A percentile compares a stretch with the other conserved stretches of the same genome.
phyloP scores from a whole-genome alignment of 2,113 vertebrate species.

The Illadopsis cleaveri region DNA sequence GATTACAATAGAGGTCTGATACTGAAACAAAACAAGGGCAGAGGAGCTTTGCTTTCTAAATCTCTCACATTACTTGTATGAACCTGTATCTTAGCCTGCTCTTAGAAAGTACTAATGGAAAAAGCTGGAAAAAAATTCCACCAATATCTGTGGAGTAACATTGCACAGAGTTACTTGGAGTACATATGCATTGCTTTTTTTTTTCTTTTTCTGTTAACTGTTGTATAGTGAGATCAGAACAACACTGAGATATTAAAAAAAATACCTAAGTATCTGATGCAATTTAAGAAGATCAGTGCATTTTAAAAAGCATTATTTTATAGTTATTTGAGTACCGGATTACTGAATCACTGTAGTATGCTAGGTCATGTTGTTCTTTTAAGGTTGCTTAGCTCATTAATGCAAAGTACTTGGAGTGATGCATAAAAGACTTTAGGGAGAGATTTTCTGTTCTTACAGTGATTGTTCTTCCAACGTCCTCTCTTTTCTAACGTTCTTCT shows the following conservation, averaged over 20 bases:
- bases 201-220: neutral
- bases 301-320: conserved; percentile 12
- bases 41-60: neutral
- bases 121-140: neutral
- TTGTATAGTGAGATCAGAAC: neutral
- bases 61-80: neutral
- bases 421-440: conserved; percentile 17
- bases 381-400: conserved; percentile 54
- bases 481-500: neutral
- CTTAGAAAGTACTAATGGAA: neutral
- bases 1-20: neutral
- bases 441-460: neutral
- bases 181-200: neutral
- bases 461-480: neutral
- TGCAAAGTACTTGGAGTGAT: conserved; percentile 48
- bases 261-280: neutral
- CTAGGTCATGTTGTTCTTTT: conserved; percentile 38
- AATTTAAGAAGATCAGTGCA: neutral
- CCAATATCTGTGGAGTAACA: neutral
- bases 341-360: conserved; percentile 6
- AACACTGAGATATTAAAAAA: neutral
- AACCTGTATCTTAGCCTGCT: neutral
- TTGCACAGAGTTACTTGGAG: neutral
- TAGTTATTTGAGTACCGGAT: neutral
- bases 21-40: conserved; percentile 27